Base-by-base conservation (phyloP, 1,140 invertebrate genomes). In the Lepidurus arcticus region DNA sequence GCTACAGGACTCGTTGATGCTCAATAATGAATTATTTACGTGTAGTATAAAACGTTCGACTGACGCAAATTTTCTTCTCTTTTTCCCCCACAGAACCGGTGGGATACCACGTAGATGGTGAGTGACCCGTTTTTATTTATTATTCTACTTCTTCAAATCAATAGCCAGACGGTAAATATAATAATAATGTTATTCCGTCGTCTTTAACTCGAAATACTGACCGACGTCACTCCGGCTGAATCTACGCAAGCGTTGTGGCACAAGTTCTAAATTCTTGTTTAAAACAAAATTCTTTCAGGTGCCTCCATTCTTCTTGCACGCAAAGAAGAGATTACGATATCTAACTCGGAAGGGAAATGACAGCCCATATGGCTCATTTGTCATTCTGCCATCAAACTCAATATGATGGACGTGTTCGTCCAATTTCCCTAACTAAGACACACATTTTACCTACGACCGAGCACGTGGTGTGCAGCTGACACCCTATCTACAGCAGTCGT, bases 371-470 rank as follows among this genome's bases (percentile, higher is more conserved):
- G 0, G 4, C n/a, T 65, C 53, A 65, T 65, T 65, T 65, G 53
- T 65, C 53, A 65, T 65, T 65, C 53, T 65, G n/a, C 53, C 53
- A n/a, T 65, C 53, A 65, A 21, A 7, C 13, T 65, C 21, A 21
- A 21, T 65, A 65, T 65, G 53, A 65, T 65, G 53, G 53, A 65
- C 53, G 16, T 65, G 16, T 65, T 65, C 53, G 53, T 65, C 53
- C 53, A 65, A 65, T 65, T 65, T 65, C 53, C 21, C 3, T 65
- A 65, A 65, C 53, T 65, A 65, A 65, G 53, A n/a, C 53, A 65
- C 1, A 34, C 21, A 21, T 65, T 65, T 7, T 21, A 65, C 21
- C 53, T 13, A 21, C 8, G 53, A 65, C 53, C n/a, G 53, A 65
- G 53, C 53, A 65, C 53, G 53, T 10, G 53, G 16, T 65, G 21